Conservation (phyloP, 2,113 vertebrate genomes). For the Mystacornis crossleyi region DNA sequence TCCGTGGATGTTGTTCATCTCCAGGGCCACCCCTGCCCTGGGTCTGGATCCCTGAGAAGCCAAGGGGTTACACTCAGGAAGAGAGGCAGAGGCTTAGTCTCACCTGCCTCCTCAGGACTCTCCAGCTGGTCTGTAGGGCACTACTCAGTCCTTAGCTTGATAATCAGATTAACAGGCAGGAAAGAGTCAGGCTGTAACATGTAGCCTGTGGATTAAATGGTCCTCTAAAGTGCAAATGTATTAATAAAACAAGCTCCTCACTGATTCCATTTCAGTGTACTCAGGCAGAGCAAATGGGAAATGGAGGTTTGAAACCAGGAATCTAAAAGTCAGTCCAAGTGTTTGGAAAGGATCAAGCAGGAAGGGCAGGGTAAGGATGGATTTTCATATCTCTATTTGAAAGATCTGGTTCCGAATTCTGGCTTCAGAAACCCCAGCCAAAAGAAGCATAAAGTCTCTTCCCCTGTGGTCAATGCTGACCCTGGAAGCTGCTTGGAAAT, state of each 20-base stretch:
- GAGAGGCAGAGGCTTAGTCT: neutral
- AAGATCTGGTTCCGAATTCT: neutral
- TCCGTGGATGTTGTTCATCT: neutral
- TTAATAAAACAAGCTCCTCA: neutral
- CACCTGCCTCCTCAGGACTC: neutral
- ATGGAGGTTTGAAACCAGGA: neutral
- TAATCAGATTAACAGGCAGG: constrained; percentile 14
- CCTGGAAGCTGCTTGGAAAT: neutral
- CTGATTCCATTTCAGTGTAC: neutral
- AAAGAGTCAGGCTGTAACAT: neutral
- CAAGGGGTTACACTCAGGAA: neutral
- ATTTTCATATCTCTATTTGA: neutral
- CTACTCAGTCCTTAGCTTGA: neutral
- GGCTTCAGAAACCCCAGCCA: neutral
- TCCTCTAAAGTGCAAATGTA: constrained; percentile 3
- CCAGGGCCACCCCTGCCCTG: neutral
- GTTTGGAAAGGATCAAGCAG: neutral
- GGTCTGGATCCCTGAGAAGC: neutral
- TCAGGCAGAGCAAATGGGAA: neutral
- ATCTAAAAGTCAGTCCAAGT: neutral
- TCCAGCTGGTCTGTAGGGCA: neutral
- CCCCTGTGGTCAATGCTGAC: neutral
- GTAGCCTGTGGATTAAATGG: neutral
- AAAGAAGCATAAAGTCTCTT: neutral
- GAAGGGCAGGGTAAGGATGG: neutral